Conservation (phyloP, 2,797 vertebrate species). For the Artibeus jamaicensis region DNA sequence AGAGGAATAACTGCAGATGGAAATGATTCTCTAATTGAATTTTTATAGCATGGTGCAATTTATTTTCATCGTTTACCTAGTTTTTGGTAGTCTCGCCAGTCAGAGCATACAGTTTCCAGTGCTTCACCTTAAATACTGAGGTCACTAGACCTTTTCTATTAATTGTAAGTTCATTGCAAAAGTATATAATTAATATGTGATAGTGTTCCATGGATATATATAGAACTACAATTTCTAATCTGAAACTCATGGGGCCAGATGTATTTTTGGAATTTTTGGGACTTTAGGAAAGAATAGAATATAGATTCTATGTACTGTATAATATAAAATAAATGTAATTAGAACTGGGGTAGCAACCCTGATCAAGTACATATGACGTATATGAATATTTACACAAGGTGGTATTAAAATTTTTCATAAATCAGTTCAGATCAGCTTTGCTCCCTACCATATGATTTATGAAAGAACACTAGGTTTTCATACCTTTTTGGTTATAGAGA, state of each 20-base stretch:
- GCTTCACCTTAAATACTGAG: conserved; percentile 9
- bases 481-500: neutral
- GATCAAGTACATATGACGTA: neutral
- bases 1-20: neutral
- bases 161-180: neutral
- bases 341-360: neutral
- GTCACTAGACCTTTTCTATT: conserved; percentile 18
- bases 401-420: neutral
- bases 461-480: conserved; percentile 29
- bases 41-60: neutral
- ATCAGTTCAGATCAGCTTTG: conserved; percentile 25
- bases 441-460: neutral
- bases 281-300: conserved; percentile 7
- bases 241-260: neutral
- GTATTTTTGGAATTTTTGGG: conserved; percentile 36
- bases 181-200: conserved; percentile 12
- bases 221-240: no score
- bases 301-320: neutral
- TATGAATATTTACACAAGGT: neutral
- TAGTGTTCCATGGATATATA: neutral
- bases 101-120: neutral
- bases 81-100: conserved; percentile 3
- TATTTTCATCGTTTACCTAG: conserved; percentile 28
- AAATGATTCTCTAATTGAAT: neutral
- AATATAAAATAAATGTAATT: neutral